Base-by-base conservation (phyloP, 2,888 invertebrate species). In the Lumbricus terrestris region DNA sequence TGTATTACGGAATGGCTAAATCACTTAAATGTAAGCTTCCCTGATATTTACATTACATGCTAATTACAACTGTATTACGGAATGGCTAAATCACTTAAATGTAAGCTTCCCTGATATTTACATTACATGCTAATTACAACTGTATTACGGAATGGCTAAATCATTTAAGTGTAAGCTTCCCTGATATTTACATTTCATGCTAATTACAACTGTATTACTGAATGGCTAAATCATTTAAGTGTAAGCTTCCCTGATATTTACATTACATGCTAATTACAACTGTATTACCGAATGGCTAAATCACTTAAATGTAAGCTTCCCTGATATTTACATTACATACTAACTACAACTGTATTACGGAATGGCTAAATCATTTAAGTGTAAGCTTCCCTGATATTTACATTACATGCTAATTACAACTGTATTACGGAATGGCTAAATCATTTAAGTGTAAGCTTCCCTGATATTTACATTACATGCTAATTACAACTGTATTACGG, bases 151-250 rank as follows among this genome's bases (percentile, higher is more conserved):
- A 91, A 69, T 91, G 91, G 91, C 90, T 92, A 16, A 92, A 92
- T 83, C 92, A 92, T 47, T 90, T 92, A 37, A 92, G 85, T 85
- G 85, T 85, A 85, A 35, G 85, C 23, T 85, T 23, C 37, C 5
- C 2, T 85, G 34, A 4, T 85, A 20, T 35, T 85, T 69, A n/a
- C 69, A 69, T 16, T 69, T 11, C 69, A 69, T n/a, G 0, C 1
- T n/a, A 8, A n/a, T 69, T 69, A 69, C 29, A 69, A 8, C 8
- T 69, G n/a, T 69, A 8, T 69, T 29, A 90, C 90, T 5, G 91
- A 91, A 69, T 91, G 91, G 91, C 90, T 92, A 16, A 92, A 92
- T 83, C 92, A 92, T 47, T 90, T 92, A 37, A 92, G 85, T 85
- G 85, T 85, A 85, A 35, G 85, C 23, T 85, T 23, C 37, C 5